Evolutionary conservation across 2,113 vertebrate genomes (phyloP), one percentile per base, ranked within the genome.

Genomic region (Gasterosteus aculeatus): DNA sequence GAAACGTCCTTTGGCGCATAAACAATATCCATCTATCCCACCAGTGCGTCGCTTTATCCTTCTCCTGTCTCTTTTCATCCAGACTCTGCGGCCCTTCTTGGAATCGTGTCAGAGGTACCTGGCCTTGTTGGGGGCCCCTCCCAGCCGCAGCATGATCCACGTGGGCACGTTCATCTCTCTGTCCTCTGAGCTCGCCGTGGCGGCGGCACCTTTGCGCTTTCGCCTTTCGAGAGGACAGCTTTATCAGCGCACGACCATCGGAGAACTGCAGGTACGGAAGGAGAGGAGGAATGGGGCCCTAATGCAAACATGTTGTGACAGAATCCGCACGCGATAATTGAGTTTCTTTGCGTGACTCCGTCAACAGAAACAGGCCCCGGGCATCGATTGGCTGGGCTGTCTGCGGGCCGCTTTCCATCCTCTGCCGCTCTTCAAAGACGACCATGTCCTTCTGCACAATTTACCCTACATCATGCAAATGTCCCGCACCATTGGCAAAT

Each of bases 361-460:
- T 78, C 75, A 75, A 74, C 90, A 98, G 97, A 90, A 85, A 81
- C 75, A 91, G 68, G 96, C 95, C 29, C 96, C 97, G 46, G 91
- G 93, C 61, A 94, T 98, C 56, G 94, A 98, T 69, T 98, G 97
- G 97, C 62, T 97, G 72, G 85, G 92, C 2, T 97, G 95, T 67
- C 92, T 98, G 57, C 92, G 90, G 90, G 93, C 95, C 0, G 84
- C 88, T 4, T 98, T 98, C 83, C 82, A 94, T 38, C 94, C 95
- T 1, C 80, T 95, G 79, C 76, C 85, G 42, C 77, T 98, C 77
- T 92, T 69, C 8, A 68, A 93, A 56, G 95, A 95, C 29, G 95
- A 97, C 59, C 44, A 75, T 11, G 83, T 98, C 60, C 81, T 93
- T 65, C 92, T 98, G 53, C 96, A 96, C 73, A 96, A 98, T 86